phyloP scores from a whole-genome alignment of 2,797 vertebrate genomes.

The Peromyscus aztecus region DNA sequence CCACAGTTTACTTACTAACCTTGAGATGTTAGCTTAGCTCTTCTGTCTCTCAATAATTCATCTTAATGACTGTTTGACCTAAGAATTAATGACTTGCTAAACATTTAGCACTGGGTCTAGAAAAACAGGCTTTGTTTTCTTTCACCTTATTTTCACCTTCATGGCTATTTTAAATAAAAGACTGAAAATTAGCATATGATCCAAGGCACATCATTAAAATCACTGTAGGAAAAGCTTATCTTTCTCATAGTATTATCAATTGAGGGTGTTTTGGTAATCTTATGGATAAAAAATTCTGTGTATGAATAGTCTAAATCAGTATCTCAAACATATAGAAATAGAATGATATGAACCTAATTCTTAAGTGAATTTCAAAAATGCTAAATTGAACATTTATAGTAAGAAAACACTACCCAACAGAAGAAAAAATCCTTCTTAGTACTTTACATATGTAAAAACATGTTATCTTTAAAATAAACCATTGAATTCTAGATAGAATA shows the following conservation, averaged over 20 bases:
- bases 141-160: slow-evolving; percentile 4
- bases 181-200: background rate
- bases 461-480: background rate
- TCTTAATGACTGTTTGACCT: background rate
- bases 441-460: background rate
- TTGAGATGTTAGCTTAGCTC: background rate
- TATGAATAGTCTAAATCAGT: background rate
- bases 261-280: background rate
- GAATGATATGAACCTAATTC: background rate
- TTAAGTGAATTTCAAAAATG: background rate
- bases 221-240: background rate
- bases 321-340: background rate
- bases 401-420: background rate
- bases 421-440: background rate
- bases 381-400: background rate
- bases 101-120: background rate
- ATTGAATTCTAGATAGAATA: background rate
- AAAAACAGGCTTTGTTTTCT: slow-evolving; percentile 11
- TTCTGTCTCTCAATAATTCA: background rate
- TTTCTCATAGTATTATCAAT: background rate
- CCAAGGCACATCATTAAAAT: background rate
- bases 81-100: background rate
- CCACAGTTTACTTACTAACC: background rate
- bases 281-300: background rate
- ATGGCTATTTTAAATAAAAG: background rate